Evolutionary conservation across 2,113 vertebrate genomes (phyloP), one percentile per base, ranked within the genome.

Genomic region (Ellobius talpinus): DNA sequence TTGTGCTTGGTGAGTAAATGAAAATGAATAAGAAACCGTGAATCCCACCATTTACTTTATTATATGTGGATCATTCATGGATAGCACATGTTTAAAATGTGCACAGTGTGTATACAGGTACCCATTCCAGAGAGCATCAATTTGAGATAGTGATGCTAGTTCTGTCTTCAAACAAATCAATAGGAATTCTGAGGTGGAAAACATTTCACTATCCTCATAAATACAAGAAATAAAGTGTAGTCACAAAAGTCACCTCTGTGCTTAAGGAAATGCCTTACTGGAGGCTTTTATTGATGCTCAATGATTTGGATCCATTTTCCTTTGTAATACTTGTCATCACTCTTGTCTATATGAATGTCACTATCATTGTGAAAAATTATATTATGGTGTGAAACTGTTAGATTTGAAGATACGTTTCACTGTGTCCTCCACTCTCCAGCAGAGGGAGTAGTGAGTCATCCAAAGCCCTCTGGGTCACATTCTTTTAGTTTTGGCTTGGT

Each of bases 381-480:
- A 4, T 63, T 68, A 17, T 1, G 13, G 9, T 47, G 45, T 86
- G 36, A 65, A 58, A 85, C 4, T 55, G 73, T 3, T 23, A 42
- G 10, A 78, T 91, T 74, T 73, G 39, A 94, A 86, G 29, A 39
- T 55, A 7, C 26, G 95, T 70, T 55, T 47, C 29, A 86, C 14
- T 86, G 24, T 93, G 47, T 77, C 39, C 5, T 58, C 33, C 42
- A 33, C 3, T 76, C 77, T 84, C 96, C 97, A 97, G 96, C 93
- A 97, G 97, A 97, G 97, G 97, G 97, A 96, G 97, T 85, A 92
- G 11, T 90, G 72, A 45, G 36, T 92, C 72, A 88, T 55, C 16
- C 24, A 81, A 86, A 77, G 79, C 74, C 95, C 36, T 10, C 45
- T 82, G 39, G 58, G 50, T 0, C 17, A 78, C 50, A 24, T 42